These are phyloP conservation scores for Phortica magna DNA, from an alignment of 2,888 invertebrate genomes.

Conservation along the genomic window DNA sequence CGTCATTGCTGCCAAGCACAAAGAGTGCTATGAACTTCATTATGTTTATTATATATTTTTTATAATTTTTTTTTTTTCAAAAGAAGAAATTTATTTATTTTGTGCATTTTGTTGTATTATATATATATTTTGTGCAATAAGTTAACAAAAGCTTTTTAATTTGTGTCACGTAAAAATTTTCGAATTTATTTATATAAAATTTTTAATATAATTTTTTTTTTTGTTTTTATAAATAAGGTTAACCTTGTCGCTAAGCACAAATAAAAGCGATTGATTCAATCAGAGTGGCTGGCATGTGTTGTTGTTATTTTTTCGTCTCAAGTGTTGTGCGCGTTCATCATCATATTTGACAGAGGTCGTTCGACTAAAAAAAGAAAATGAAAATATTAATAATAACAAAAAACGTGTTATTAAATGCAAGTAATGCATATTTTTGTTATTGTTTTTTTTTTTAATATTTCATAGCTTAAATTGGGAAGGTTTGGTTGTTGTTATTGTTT, in stretches of 20 bases:
- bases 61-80: background rate
- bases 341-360: slow-evolving; percentile 3
- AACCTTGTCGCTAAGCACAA: slow-evolving; percentile 26
- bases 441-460: background rate
- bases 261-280: slow-evolving; percentile 1
- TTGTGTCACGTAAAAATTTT: slow-evolving; percentile 25
- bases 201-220: background rate
- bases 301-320: background rate
- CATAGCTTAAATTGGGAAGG: background rate
- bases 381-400: background rate
- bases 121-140: background rate
- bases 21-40: slow-evolving; percentile 26
- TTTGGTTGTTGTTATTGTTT: slow-evolving; percentile 12
- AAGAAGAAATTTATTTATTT: slow-evolving; percentile 15
- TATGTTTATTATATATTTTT: background rate
- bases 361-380: background rate
- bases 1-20: background rate
- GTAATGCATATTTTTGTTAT: slow-evolving; percentile 15
- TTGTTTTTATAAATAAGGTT: slow-evolving; percentile 13
- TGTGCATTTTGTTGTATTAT: slow-evolving; percentile 3
- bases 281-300: background rate
- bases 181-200: background rate
- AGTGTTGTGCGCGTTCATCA: slow-evolving; percentile 15
- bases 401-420: slow-evolving; percentile 20
- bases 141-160: background rate